Conservation (phyloP, 2,888 invertebrate species). For the Julus scandinavius region DNA sequence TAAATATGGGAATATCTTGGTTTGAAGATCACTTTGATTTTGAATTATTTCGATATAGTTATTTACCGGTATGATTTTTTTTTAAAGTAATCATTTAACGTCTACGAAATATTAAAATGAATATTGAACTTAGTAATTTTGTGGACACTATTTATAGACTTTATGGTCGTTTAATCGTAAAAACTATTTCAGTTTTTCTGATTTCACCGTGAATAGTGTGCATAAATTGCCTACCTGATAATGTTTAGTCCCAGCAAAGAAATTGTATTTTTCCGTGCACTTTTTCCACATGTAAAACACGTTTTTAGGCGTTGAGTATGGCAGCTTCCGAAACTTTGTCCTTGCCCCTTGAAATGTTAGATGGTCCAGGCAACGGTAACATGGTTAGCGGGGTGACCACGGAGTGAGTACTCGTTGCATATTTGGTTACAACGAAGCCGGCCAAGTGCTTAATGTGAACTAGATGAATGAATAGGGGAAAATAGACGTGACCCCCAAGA, state of each 20-base stretch:
- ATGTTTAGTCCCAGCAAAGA: background rate
- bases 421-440: slow-evolving; percentile 20
- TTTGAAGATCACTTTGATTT: too few relatives aligned
- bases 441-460: slow-evolving; percentile 33
- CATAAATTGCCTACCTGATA: background rate
- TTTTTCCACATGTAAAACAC: background rate
- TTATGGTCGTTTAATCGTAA: background rate
- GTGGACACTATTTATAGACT: background rate
- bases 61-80: too few relatives aligned
- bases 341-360: background rate
- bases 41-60: too few relatives aligned
- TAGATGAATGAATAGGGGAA: slow-evolving; percentile 33
- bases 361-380: slow-evolving; percentile 26
- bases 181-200: too few relatives aligned
- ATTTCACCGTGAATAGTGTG: background rate
- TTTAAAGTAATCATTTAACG: too few relatives aligned
- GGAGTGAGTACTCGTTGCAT: slow-evolving; percentile 24
- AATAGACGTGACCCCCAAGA: slow-evolving; percentile 33
- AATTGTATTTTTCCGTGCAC: background rate
- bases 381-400: slow-evolving; percentile 25
- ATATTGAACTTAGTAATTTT: too few relatives aligned
- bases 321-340: background rate
- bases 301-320: background rate
- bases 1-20: too few relatives aligned
- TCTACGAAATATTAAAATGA: too few relatives aligned